Conservation (phyloP, 2,888 invertebrate genomes). For the Drosophila sordidula region DNA sequence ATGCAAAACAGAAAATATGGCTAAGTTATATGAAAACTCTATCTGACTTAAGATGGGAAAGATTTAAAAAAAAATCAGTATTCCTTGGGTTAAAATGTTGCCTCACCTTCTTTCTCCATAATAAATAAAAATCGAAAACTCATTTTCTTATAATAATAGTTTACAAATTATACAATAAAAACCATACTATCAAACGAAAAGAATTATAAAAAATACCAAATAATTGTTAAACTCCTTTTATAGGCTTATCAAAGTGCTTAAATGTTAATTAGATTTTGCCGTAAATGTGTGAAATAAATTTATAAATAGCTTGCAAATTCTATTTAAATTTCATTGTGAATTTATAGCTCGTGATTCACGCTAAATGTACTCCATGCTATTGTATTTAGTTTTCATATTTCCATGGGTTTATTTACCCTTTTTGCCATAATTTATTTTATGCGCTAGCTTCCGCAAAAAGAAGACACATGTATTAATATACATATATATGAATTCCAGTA, state of each 20-base stretch:
- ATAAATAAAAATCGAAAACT: no score
- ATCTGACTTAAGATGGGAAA: no score
- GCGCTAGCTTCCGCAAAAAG: not conserved
- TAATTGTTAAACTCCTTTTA: not conserved
- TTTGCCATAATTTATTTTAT: conserved; percentile 12
- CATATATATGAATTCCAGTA: not conserved
- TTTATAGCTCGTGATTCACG: not conserved
- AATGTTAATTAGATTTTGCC: no score
- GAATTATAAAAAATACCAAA: no score
- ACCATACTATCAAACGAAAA: no score
- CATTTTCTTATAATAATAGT: no score
- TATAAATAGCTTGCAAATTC: not conserved
- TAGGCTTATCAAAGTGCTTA: not conserved
- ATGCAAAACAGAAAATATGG: no score
- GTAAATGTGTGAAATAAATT: not conserved
- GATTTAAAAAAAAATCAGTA: no score
- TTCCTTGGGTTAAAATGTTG: no score
- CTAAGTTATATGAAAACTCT: no score
- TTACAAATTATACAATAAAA: no score
- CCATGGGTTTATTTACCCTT: conserved; percentile 2
- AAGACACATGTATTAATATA: not conserved
- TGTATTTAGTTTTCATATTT: conserved; percentile 13
- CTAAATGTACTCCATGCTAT: conserved; percentile 1
- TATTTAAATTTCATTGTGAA: not conserved
- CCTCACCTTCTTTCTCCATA: no score